phyloP scores from a whole-genome alignment of 2,113 vertebrate species.

The Pseudopipra pipra region DNA sequence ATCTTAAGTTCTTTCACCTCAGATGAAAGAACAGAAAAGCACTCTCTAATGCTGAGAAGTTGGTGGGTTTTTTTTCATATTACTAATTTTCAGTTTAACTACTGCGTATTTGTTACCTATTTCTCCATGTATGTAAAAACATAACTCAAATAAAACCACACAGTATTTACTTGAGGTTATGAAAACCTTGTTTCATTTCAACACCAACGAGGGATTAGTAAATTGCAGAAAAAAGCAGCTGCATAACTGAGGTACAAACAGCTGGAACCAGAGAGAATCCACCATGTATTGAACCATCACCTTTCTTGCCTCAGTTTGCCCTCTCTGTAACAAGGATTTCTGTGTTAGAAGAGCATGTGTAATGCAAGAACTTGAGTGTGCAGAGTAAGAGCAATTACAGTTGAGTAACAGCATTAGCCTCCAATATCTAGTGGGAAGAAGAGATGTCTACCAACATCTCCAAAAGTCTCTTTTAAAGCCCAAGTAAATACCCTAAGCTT shows the following conservation, averaged over 20 bases:
- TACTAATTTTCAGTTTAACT: neutral
- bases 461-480: neutral
- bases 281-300: neutral
- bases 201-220: neutral
- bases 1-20: neutral
- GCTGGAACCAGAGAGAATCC: neutral
- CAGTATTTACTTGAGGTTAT: neutral
- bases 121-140: neutral
- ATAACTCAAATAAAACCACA: neutral
- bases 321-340: neutral
- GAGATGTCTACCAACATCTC: neutral
- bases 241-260: neutral
- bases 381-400: neutral
- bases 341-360: neutral
- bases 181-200: neutral
- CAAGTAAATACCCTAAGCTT: neutral
- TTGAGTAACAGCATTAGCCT: neutral
- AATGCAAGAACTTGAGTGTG: neutral
- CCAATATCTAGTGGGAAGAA: neutral
- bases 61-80: accelerated
- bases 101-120: neutral
- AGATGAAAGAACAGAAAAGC: neutral
- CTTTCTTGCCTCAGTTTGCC: neutral
- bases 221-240: neutral
- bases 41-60: neutral